A percentile compares a stretch with the other conserved stretches of the same genome.
Evolutionary conservation across 1,140 invertebrate genomes (phyloP).

Genomic region (Drosophila albomicans): DNA sequence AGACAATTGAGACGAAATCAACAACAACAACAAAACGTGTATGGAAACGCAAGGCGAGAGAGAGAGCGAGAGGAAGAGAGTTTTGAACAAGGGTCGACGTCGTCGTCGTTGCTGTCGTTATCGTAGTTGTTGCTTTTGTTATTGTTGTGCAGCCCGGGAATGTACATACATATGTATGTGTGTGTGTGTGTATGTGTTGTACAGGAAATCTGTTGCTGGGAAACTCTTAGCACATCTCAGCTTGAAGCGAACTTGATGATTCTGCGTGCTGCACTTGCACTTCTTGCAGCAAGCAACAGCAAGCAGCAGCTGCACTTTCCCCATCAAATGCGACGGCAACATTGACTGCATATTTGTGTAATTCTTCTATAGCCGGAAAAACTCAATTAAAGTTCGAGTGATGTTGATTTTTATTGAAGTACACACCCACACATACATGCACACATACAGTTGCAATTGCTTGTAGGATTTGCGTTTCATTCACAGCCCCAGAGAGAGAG

Average conservation of each 20-base stretch:
- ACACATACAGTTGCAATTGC: conserved; percentile 31
- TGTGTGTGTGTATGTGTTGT: conserved; percentile 46
- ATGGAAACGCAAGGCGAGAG: conserved; percentile 16
- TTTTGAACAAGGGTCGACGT: conserved; percentile 37
- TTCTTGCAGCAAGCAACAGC: conserved; percentile 10
- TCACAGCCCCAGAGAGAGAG: conserved; percentile 32
- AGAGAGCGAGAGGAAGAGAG: conserved; percentile 29
- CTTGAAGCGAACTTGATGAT: conserved; percentile 52
- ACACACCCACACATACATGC: conserved; percentile 33
- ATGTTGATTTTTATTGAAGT: conserved; percentile 51
- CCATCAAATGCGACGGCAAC: not conserved
- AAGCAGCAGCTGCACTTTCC: conserved; percentile 24
- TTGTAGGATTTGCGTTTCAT: conserved; percentile 49
- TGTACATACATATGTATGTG: conserved; percentile 31
- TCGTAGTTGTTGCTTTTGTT: conserved; percentile 66
- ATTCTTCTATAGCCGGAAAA: conserved; percentile 70
- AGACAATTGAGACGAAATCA: conserved; percentile 47
- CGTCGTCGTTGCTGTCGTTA: conserved; percentile 40
- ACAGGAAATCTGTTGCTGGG: conserved; percentile 80
- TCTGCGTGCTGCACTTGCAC: conserved; percentile 76
- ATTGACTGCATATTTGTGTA: conserved; percentile 43
- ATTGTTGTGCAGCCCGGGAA: conserved; percentile 64
- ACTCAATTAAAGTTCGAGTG: conserved; percentile 73
- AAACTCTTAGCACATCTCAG: conserved; percentile 51
- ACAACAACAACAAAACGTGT: conserved; percentile 32